Evolutionary conservation across 2,797 vertebrate species (phyloP).

Genomic region (Acanthornis magna): DNA sequence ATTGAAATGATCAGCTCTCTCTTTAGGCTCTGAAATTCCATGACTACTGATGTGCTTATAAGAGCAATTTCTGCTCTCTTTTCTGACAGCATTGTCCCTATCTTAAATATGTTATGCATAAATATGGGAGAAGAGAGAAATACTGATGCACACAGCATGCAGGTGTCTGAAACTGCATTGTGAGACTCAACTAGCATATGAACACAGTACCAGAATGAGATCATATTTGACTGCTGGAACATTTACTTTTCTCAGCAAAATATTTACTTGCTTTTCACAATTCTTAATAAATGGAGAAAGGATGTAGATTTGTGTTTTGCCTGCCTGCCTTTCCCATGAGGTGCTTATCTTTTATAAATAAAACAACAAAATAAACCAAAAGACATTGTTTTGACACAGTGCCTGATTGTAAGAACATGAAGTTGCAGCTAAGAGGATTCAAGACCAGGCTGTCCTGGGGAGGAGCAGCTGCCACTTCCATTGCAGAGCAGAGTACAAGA

Average conservation of each 20-base stretch:
- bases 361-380: not conserved
- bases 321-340: not conserved
- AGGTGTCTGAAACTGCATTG: not conserved
- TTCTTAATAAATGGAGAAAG: slow-evolving; percentile 21
- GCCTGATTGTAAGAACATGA: not conserved
- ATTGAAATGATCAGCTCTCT: not conserved
- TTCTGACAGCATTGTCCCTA: not conserved
- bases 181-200: not conserved
- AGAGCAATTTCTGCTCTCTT: not conserved
- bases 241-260: not conserved
- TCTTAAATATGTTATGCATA: not conserved
- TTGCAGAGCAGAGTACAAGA: not conserved
- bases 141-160: not conserved
- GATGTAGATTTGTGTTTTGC: not conserved
- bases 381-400: not conserved
- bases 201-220: not conserved
- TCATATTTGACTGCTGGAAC: not conserved
- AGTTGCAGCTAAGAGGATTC: not conserved
- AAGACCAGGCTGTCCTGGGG: not conserved
- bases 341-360: not conserved
- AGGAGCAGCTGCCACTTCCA: not conserved
- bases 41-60: slow-evolving; percentile 15
- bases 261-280: slow-evolving; percentile 11
- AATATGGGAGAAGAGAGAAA: not conserved
- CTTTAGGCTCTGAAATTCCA: slow-evolving; percentile 25